Percentiles rank a stretch among this genome's conserved stretches.
Evolutionary conservation across 2,797 vertebrate genomes (phyloP).

Genomic region (Scolopax bukidnonensis): DNA sequence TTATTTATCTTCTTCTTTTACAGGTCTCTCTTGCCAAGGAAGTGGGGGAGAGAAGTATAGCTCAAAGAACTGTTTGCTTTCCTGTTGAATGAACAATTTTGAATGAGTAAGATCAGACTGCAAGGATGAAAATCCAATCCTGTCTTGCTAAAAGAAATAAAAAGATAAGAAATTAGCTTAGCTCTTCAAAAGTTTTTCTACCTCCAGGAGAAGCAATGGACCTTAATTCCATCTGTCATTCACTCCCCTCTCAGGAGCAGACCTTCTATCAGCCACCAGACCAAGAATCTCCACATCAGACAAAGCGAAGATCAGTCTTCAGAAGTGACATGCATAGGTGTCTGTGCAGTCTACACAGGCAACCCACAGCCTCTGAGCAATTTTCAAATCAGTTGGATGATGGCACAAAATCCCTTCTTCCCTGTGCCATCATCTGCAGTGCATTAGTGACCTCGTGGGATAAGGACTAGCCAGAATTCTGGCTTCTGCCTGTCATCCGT

Average conservation of each 20-base stretch:
- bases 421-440: not conserved
- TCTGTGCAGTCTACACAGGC: not conserved
- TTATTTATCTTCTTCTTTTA: slow-evolving; percentile 74
- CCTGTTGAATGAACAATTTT: slow-evolving; percentile 68
- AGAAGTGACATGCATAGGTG: not conserved
- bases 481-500: not conserved
- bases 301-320: not conserved
- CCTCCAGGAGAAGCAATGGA: slow-evolving; percentile 3
- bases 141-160: slow-evolving; percentile 25
- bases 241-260: not conserved
- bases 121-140: slow-evolving; percentile 50
- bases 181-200: slow-evolving; percentile 44
- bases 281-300: not conserved
- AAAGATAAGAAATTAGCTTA: slow-evolving; percentile 61
- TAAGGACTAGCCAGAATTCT: not conserved
- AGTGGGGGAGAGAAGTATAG: slow-evolving; percentile 41
- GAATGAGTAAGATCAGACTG: slow-evolving; percentile 63
- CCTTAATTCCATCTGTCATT: slow-evolving; percentile 41
- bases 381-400: not conserved
- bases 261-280: not conserved
- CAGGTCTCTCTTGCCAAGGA: slow-evolving; percentile 66
- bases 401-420: not conserved
- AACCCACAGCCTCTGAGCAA: not conserved
- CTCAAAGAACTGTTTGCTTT: slow-evolving; percentile 69
- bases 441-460: not conserved